Base-by-base conservation (phyloP, 2,888 invertebrate species). In the Acronicta alni region DNA sequence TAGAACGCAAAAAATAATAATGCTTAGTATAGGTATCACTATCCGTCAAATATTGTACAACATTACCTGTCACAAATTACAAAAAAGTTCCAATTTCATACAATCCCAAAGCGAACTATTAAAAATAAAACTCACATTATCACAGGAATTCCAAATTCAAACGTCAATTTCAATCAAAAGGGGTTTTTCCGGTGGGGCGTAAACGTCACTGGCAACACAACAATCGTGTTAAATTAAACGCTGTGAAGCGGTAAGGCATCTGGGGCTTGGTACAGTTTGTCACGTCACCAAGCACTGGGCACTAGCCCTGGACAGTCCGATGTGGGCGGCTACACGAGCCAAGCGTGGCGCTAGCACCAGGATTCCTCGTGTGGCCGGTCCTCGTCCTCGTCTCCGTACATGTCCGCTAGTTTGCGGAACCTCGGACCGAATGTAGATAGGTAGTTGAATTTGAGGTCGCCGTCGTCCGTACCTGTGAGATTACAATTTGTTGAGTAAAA, bases 371-470 rank as follows among this genome's bases (percentile, higher is more conserved):
- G 96, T 53, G 96, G 96, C 80, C 97, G 96, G 63, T 97, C 97
- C 76, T 98, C 97, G 77, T 98, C 98, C 64, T 97, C 97, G 84
- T 98, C 98, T n/a, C 98, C 98, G 84, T 98, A 98, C 98, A 98
- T 98, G 83, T 98, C 98, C 47, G 98, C 98, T 74, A 98, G 92
- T 82, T 98, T 98, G 77, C 98, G 96, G 96, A 99, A 99, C 70
- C 98, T 96, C n/a, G 99, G 99, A 46, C 99, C 99, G 91, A 99
- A 99, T 87, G 97, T 98, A 43, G 98, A 98, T 79, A 99, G 94
- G 87, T 99, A 98, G 92, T 98, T 98, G 94, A 99, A 99, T 88
- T 98, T 98, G 78, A 98, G 95, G 92, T 98, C 98, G 65, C 98
- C 98, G 83, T 98, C 98, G 87, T 98, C 98, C 65, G 98, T 98